A percentile compares a stretch with the other conserved stretches of the same genome.
Conservation (phyloP, 2,888 invertebrate genomes). For the Salpingus planirostris region DNA sequence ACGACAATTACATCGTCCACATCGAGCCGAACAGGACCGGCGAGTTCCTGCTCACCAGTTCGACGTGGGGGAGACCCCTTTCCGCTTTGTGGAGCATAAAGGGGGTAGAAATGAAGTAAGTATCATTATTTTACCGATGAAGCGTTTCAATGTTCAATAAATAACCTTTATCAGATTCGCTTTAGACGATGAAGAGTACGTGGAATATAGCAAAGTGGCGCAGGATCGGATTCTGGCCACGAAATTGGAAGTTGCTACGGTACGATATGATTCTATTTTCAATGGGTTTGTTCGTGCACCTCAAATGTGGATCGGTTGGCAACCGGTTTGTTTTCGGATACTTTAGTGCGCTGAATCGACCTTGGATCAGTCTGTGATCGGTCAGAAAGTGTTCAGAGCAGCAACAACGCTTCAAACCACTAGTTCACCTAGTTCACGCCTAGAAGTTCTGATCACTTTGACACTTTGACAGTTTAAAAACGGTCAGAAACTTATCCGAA, state of each 20-base stretch:
- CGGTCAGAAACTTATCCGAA: too few relatives aligned
- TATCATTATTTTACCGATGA: constrained; percentile 14
- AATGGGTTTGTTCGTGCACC: too few relatives aligned
- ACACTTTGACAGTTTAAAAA: too few relatives aligned
- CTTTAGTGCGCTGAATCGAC: too few relatives aligned
- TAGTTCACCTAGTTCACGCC: too few relatives aligned
- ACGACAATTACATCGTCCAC: constrained; percentile 79
- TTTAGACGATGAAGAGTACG: constrained; percentile 78
- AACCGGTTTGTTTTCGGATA: too few relatives aligned
- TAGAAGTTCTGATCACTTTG: too few relatives aligned
- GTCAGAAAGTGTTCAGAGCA: too few relatives aligned
- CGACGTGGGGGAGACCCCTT: constrained; percentile 75
- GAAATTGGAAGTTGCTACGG: constrained; percentile 69
- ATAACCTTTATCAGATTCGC: constrained; percentile 35
- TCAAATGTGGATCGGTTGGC: too few relatives aligned
- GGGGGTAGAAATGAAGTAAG: constrained; percentile 56
- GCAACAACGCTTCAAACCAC: too few relatives aligned
- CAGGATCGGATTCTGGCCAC: constrained; percentile 89
- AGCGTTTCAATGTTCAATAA: too few relatives aligned
- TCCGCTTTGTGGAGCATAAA: constrained; percentile 73
- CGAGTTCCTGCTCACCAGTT: constrained; percentile 70
- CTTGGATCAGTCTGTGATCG: too few relatives aligned
- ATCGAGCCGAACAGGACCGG: constrained; percentile 67
- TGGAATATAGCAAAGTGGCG: constrained; percentile 79
- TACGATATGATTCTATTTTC: constrained; percentile 41